Percentiles rank a stretch among this genome's conserved stretches.
Evolutionary conservation across 2,888 invertebrate species (phyloP).

Genomic region (Xestia xanthographa): DNA sequence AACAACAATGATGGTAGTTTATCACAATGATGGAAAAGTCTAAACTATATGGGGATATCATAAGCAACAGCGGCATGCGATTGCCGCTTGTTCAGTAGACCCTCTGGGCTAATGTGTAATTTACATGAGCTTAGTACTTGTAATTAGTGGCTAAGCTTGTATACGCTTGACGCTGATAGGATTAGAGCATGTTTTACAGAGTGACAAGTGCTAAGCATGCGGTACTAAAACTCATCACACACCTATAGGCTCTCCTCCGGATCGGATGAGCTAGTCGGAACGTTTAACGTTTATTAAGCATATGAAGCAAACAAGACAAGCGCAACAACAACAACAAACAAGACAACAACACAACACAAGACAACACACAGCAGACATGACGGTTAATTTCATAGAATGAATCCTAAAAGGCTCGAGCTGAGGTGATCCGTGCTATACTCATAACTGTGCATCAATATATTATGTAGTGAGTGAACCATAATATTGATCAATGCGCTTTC

Average conservation of each 20-base stretch:
- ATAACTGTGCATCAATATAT: no score
- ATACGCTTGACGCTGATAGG: background rate
- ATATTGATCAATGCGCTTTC: no score
- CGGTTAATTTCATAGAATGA: background rate
- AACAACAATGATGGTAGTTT: no score
- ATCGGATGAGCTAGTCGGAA: no score
- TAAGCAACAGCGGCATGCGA: background rate
- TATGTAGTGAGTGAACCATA: no score
- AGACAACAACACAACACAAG: no score
- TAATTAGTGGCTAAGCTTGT: background rate
- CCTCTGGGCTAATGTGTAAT: background rate
- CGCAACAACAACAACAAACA: no score
- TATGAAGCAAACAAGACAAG: no score
- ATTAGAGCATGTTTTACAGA: background rate
- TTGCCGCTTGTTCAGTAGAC: background rate
- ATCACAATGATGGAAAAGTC: background rate
- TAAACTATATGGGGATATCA: background rate
- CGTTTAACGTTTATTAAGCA: background rate
- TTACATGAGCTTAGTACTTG: conserved; percentile 1
- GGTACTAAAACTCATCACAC: background rate
- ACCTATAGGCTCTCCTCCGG: background rate
- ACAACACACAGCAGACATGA: no score
- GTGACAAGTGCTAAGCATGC: background rate
- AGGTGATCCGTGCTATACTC: no score
- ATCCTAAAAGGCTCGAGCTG: no score